Conservation (phyloP, 53 echinoderm and acorn worm species). For the Stichopus horrens region DNA sequence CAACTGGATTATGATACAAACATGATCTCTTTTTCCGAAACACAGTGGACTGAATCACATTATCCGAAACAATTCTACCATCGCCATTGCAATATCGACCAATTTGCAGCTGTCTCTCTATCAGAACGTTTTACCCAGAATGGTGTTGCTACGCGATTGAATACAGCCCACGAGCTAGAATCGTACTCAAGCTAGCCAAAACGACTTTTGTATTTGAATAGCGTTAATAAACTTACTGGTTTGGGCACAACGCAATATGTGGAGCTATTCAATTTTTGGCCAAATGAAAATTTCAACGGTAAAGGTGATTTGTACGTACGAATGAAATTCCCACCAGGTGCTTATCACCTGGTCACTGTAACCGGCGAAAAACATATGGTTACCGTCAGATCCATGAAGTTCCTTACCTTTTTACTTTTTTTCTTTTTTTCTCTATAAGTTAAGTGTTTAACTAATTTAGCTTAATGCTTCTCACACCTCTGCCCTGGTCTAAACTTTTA, state of each 20-base stretch:
- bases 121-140: neutral
- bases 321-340: no score
- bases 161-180: no score
- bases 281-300: no score
- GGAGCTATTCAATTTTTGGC: slow-evolving; percentile 7
- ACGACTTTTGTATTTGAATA: neutral
- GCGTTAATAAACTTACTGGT: neutral
- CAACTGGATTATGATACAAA: slow-evolving; percentile 2
- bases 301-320: no score
- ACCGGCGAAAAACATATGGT: no score
- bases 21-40: slow-evolving; percentile 25
- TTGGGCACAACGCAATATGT: neutral
- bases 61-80: slow-evolving; percentile 21
- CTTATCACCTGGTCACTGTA: no score
- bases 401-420: no score
- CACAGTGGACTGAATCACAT: neutral
- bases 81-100: slow-evolving; percentile 27
- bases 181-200: neutral
- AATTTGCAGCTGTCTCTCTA: neutral
- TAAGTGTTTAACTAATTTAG: no score
- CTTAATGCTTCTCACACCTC: no score
- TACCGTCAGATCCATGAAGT: no score
- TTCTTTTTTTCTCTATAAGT: no score
- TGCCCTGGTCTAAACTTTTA: no score
- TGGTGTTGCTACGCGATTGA: slow-evolving; percentile 18